These are phyloP conservation scores for Vulpes ferrilata DNA, from an alignment of 2,113 vertebrate genomes.

Conservation along the genomic window DNA sequence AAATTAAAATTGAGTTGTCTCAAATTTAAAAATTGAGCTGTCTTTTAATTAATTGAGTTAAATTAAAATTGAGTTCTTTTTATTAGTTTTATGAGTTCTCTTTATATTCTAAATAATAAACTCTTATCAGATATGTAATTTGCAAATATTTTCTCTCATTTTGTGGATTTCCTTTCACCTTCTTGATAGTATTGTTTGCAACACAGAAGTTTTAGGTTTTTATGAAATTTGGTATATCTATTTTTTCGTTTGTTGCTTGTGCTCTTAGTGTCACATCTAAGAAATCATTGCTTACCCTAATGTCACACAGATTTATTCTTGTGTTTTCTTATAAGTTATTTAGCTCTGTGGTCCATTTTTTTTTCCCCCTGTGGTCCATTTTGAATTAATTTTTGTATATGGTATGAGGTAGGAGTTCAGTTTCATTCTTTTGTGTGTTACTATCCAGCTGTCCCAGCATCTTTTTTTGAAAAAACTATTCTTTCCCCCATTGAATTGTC, in stretches of 20 bases:
- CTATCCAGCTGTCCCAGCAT: neutral
- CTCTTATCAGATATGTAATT: neutral
- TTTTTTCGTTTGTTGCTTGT: neutral
- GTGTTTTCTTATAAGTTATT: neutral
- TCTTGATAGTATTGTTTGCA: neutral
- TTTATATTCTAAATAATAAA: neutral
- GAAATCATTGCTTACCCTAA: neutral
- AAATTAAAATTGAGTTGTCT: too few relatives aligned
- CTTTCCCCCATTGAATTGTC: neutral
- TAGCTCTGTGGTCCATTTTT: neutral
- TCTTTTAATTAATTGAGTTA: too few relatives aligned
- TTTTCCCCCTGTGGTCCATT: neutral
- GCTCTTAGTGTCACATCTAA: neutral
- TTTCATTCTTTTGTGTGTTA: neutral
- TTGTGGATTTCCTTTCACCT: neutral
- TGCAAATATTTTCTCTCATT: neutral
- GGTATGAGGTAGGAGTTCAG: neutral
- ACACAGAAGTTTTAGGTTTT: neutral
- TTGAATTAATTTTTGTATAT: neutral
- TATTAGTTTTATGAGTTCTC: neutral
- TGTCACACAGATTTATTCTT: constrained; percentile 11
- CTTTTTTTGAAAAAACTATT: neutral
- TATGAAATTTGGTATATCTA: neutral
- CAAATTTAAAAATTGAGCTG: too few relatives aligned
- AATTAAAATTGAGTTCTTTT: neutral